A percentile compares a stretch with the other conserved stretches of the same genome.
phyloP scores from a whole-genome alignment of 23 tunicate species.

The Phallusia fumigata region DNA sequence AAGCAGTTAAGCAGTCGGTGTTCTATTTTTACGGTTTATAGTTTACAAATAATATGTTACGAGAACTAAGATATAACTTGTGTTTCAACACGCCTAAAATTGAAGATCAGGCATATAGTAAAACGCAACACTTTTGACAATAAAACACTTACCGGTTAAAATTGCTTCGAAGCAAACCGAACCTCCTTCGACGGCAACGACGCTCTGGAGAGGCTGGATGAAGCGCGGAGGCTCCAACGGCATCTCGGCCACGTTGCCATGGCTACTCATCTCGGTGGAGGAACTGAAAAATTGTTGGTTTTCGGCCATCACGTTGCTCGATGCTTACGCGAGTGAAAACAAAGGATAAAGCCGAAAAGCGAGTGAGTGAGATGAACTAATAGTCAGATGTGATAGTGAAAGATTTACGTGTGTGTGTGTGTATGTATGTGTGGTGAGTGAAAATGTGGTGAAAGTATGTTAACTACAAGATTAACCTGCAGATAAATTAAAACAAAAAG shows the following conservation, averaged over 20 bases:
- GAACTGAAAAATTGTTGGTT: background rate
- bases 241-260: conserved; percentile 7
- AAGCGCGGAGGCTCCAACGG: conserved; percentile 61
- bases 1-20: no score
- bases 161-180: conserved; percentile 68
- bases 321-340: background rate
- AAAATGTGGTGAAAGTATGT: background rate
- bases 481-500: background rate
- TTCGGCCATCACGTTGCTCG: conserved; percentile 10
- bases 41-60: no score
- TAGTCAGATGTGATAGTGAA: background rate
- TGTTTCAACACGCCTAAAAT: no score
- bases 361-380: no score
- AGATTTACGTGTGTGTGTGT: background rate
- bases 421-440: background rate
- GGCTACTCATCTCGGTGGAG: conserved; percentile 19
- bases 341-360: background rate
- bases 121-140: no score
- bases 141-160: conserved; percentile 50
- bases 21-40: no score
- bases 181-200: conserved; percentile 68
- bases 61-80: no score
- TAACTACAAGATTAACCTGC: background rate
- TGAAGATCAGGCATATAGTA: no score
- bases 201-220: conserved; percentile 66